Base-by-base conservation (phyloP, 1,140 invertebrate genomes). In the Drosophila santomea region DNA sequence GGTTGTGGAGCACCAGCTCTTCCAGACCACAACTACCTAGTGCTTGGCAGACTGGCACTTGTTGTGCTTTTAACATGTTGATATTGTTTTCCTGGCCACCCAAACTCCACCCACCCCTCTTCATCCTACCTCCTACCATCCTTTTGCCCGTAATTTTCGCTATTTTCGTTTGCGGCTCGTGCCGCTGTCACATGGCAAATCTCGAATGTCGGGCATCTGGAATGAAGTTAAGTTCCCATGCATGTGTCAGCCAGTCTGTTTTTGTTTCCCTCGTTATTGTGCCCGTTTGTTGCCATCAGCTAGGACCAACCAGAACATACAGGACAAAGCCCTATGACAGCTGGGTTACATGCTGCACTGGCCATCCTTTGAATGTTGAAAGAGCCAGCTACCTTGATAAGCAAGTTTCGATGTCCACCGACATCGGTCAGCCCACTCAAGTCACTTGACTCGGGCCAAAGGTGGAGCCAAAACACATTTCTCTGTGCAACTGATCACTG, bases 41-140 rank as follows among this genome's bases (percentile, higher is more conserved):
- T 57, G 14, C 41, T 17, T 25, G 12, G 15, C 36, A 23, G 63
- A 48, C 47, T 47, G 20, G 73, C 55, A 77, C 63, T 77, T 77
- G 64, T 69, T 77, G 74, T 41, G 74, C 64, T 57, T 61, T 71
- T 54, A 78, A 78, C 74, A 69, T 78, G 74, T 78, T 69, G 64
- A 77, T 62, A 62, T 77, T 78, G 63, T 76, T 66, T 43, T 35
- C 39, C 48, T 20, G 32, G 20, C 7, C 47, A 20, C 8, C 20
- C 20, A 12, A 12, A 2, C 20, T 1, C 44, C 44, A 43, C 39
- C 14, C 39, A 43, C n/a, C 6, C 4, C 44, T 3, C 4, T 39
- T 39, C 4, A 14, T 39, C n/a, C 14, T 12, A 32, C 32, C 32
- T 32, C 32, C 32, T 32, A 6, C 28, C 28, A 7, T 5, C 32